Base-by-base conservation (phyloP, 2,113 vertebrate genomes). In the Xyliphius kryptos region DNA sequence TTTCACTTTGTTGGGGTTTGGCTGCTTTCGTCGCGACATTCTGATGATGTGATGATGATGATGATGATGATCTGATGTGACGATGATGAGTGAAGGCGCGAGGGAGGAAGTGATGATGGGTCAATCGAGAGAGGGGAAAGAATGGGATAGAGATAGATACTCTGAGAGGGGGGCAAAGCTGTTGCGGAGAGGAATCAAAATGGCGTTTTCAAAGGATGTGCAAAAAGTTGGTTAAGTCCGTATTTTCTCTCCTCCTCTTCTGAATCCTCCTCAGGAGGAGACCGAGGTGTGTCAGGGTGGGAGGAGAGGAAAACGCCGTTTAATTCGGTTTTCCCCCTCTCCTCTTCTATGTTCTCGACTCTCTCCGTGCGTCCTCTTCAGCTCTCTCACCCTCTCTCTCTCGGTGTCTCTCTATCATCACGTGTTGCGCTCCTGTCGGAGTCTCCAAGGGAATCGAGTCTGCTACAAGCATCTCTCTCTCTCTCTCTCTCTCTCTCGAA, bases 211-310 rank as follows among this genome's bases (percentile, higher is more conserved):
- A 85, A 80, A 89, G 89, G 91, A 94, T 95, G 93, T 91, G 89
- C 91, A 95, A 93, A 94, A 94, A 95, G 90, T 95, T 93, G 89
- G 90, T 89, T 86, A 92, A 92, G 90, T 91, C 89, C 37, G 81
- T 76, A 82, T 81, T 80, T 32, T 50, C 46, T 79, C 76, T 77
- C 76, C 76, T 74, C 77, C 80, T 79, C 80, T n/a, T n/a, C n/a
- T n/a, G n/a, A n/a, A n/a, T n/a, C n/a, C n/a, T n/a, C n/a, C n/a
- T n/a, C n/a, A 56, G 44, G 52, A 63, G 47, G 36, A 63, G 26
- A 32, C 48, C 22, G 63, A 70, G 64, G 60, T 61, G 68, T 49
- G 69, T 67, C 36, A 56, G 55, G 59, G 59, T 68, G 56, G 72
- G 63, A 74, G 61, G 68, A 74, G 72, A 74, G 68, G 64, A 70